phyloP scores from a whole-genome alignment of 2,888 invertebrate species.

The Cheilosia vernalis region DNA sequence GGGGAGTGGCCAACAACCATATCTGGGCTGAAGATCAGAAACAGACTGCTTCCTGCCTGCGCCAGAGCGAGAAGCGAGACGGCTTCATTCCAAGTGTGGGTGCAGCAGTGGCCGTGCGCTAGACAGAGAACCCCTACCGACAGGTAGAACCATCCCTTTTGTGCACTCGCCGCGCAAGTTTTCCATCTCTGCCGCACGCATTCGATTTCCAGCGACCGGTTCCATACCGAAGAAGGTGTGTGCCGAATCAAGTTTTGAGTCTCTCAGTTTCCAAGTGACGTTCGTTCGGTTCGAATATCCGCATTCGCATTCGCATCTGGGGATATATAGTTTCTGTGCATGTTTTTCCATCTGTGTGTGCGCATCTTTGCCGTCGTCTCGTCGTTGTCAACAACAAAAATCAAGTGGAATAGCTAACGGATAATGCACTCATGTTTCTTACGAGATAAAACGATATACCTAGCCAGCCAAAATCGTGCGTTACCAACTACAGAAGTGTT shows the following conservation, averaged over 20 bases:
- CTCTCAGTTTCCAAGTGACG: constrained; percentile 83
- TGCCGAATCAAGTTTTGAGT: constrained; percentile 73
- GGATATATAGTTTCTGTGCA: constrained; percentile 52
- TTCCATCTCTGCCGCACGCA: constrained; percentile 40
- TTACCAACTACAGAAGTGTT: background rate
- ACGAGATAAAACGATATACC: constrained; percentile 33
- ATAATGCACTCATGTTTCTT: constrained; percentile 36
- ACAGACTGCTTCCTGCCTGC: constrained; percentile 4
- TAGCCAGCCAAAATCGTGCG: background rate
- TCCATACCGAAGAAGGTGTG: constrained; percentile 65
- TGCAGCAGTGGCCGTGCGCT: constrained; percentile 38
- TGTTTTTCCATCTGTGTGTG: constrained; percentile 33
- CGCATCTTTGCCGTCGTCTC: constrained; percentile 36
- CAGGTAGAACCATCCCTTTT: constrained; percentile 24
- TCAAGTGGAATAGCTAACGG: constrained; percentile 23
- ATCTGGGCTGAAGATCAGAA: constrained; percentile 45
- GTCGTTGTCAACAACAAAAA: constrained; percentile 30
- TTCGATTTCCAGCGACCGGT: constrained; percentile 48
- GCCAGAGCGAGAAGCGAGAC: constrained; percentile 48
- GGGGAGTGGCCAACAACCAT: constrained; percentile 66
- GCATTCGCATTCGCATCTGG: constrained; percentile 76
- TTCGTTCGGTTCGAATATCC: constrained; percentile 81
- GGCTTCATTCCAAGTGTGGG: constrained; percentile 44
- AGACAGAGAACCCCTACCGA: constrained; percentile 13
- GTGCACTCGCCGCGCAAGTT: background rate